Percentiles rank a stretch among this genome's conserved stretches.
phyloP scores from a whole-genome alignment of 35 echinoderm and acorn worm genomes.

The Patiria miniata region DNA sequence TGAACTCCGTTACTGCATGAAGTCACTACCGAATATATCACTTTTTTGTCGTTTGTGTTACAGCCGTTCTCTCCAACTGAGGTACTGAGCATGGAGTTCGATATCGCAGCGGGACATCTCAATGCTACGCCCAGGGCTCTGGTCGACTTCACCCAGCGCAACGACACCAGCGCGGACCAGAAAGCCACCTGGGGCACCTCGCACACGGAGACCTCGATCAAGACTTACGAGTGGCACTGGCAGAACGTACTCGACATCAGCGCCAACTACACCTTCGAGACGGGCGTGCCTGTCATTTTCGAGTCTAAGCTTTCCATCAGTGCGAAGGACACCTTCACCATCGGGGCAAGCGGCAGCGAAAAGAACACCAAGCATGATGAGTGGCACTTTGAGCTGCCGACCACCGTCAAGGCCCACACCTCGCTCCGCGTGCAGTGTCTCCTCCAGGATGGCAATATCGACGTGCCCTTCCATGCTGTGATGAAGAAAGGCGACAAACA shows the following conservation, averaged over 20 bases:
- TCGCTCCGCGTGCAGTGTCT: not conserved
- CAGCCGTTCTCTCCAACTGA: not conserved
- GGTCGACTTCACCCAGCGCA: not conserved
- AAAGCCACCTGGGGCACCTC: not conserved
- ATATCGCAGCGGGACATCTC: not conserved
- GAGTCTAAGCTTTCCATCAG: not conserved
- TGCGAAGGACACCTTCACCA: not conserved
- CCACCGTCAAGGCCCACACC: not conserved
- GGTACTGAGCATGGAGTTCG: not conserved
- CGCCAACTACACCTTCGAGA: not conserved
- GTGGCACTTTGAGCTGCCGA: not conserved
- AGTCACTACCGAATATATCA: no score
- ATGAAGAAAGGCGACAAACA: slow-evolving; percentile 6
- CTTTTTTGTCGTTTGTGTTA: no score
- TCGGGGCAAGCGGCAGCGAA: not conserved
- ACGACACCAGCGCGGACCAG: not conserved
- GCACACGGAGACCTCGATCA: not conserved
- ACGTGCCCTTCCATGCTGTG: slow-evolving; percentile 18
- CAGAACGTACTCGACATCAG: not conserved
- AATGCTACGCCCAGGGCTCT: not conserved
- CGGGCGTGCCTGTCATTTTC: not conserved
- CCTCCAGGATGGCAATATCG: slow-evolving; percentile 12
- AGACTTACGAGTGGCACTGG: slow-evolving; percentile 34
- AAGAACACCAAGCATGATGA: slow-evolving; percentile 14
- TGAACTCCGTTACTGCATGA: no score